Evolutionary conservation across 2,888 invertebrate genomes (phyloP).

Genomic region (Rhorus exstirpatorius): DNA sequence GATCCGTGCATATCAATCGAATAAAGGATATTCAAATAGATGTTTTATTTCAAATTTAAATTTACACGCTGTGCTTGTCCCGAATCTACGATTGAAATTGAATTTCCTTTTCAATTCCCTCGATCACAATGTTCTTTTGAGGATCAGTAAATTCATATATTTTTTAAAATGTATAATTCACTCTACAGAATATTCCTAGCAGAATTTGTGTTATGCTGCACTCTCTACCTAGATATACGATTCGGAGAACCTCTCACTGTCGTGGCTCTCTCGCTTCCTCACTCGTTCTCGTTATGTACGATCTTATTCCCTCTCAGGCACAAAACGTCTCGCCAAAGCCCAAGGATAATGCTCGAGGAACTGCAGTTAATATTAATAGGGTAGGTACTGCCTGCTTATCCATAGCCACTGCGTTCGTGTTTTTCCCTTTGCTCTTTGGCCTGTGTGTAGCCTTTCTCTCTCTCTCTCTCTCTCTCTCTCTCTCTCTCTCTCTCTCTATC

Average conservation of each 20-base stretch:
- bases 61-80: too few relatives aligned
- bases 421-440: conserved; percentile 16
- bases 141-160: too few relatives aligned
- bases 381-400: conserved; percentile 61
- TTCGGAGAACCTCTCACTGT: conserved; percentile 31
- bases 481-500: conserved; percentile 8
- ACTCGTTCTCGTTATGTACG: conserved; percentile 30
- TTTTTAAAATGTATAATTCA: background rate
- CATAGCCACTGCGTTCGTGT: conserved; percentile 25
- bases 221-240: conserved; percentile 38
- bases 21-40: background rate
- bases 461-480: conserved; percentile 28
- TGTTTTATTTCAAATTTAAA: too few relatives aligned
- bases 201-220: conserved; percentile 47
- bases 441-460: conserved; percentile 16
- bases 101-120: too few relatives aligned
- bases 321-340: conserved; percentile 54
- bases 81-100: too few relatives aligned
- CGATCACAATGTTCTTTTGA: too few relatives aligned
- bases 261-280: conserved; percentile 18
- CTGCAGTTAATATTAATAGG: conserved; percentile 83
- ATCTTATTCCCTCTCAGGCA: conserved; percentile 37
- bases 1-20: background rate
- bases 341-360: conserved; percentile 78
- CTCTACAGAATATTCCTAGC: conserved; percentile 15